Evolutionary conservation across 2,888 invertebrate genomes (phyloP).

Genomic region (Blera fallax): DNA sequence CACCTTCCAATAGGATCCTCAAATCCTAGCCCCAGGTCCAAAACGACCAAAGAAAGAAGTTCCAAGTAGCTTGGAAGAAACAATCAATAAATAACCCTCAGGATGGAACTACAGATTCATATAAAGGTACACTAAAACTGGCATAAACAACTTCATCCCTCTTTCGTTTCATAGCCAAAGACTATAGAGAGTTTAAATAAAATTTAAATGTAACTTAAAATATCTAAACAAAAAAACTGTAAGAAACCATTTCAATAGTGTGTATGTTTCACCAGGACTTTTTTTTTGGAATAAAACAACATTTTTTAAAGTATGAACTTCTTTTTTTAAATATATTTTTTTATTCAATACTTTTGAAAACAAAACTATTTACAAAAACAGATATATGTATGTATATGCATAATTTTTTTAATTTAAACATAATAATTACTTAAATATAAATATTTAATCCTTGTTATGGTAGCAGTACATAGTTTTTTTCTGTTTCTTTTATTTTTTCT

Average conservation of each 20-base stretch:
- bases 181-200: neutral
- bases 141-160: too few species aligned
- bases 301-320: constrained; percentile 30
- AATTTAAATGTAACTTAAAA: constrained; percentile 43
- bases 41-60: too few species aligned
- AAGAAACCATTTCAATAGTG: constrained; percentile 71
- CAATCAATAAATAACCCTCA: too few species aligned
- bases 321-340: constrained; percentile 37
- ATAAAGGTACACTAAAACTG: too few species aligned
- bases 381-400: constrained; percentile 34
- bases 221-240: constrained; percentile 64
- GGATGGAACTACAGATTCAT: too few species aligned
- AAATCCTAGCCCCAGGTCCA: too few species aligned
- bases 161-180: too few species aligned
- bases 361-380: constrained; percentile 70
- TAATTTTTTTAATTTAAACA: constrained; percentile 46
- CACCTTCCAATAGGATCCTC: too few species aligned
- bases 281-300: constrained; percentile 60
- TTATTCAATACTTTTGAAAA: constrained; percentile 45
- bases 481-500: constrained; percentile 24
- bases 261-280: neutral
- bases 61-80: too few species aligned
- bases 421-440: constrained; percentile 55
- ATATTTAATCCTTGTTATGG: constrained; percentile 34
- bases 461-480: constrained; percentile 49